Evolutionary conservation across 2,888 invertebrate species (phyloP), one percentile per base, ranked within the genome.

Genomic region (Elysia crispata): DNA sequence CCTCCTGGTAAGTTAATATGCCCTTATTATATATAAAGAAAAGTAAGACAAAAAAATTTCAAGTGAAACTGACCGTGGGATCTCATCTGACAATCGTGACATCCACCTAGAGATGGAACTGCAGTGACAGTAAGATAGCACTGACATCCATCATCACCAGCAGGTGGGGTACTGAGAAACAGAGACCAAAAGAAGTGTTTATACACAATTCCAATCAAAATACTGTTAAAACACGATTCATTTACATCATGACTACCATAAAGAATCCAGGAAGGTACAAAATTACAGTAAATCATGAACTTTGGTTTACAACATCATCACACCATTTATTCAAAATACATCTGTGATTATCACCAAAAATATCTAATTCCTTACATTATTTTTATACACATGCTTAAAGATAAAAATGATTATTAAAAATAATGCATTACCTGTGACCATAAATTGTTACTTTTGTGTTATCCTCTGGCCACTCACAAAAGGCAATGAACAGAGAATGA

Each of bases 391-490:
- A 23, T 5, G 25, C 25, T n/a, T 25, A n/a, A 60, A 23, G 3
- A 60, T 60, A 23, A 25, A 60, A 66, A 66, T 25, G 66, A 66
- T 28, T 18, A 28, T 66, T 18, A 28, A 66, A 28, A 23, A 28
- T 15, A 66, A 66, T 15, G 25, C 66, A 72, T 93, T 93, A 95
- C 95, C 94, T 94, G 86, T 94, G 93, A 81, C 95, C 95, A 91
- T 95, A 95, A 86, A 95, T 94, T 67, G 95, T 93, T 70, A 95
- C 92, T 89, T 94, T 94, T 84, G 94, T 93, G 67, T 94, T 92
- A 91, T 95, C 95, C 86, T 94, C 94, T 57, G 95, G 95, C 94
- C 95, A 95, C 89, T 95, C 95, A 91, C 95, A 95, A 87, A 95
- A 94, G 85, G 94, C 94, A 84, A 95, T 94, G 87, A 94, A 94